Percentiles rank a stretch among this genome's conserved stretches.
Conservation (phyloP, 1,140 invertebrate genomes). For the Physella acuta region DNA sequence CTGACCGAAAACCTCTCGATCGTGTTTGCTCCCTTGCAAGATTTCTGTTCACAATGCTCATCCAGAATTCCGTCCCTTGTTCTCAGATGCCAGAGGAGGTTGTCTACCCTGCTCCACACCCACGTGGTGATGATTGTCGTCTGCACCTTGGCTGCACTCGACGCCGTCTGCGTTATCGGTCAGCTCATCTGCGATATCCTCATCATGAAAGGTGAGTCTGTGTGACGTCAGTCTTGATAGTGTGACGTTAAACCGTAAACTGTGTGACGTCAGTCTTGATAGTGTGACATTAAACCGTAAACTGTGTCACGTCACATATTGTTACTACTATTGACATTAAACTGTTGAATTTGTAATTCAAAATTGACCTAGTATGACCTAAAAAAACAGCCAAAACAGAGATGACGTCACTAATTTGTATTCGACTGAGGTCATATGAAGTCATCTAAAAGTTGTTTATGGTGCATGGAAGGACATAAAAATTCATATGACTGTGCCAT, state of each 20-base stretch:
- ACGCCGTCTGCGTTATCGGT: constrained; percentile 48
- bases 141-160: constrained; percentile 38
- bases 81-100: constrained; percentile 48
- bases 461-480: no score
- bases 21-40: no score
- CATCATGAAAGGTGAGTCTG: constrained; percentile 46
- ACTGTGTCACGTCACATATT: background rate
- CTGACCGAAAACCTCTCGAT: no score
- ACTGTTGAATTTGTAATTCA: background rate
- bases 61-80: constrained; percentile 16
- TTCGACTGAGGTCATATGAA: no score
- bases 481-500: no score
- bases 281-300: background rate
- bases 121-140: constrained; percentile 48
- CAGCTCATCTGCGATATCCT: constrained; percentile 52
- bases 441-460: no score
- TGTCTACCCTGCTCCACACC: constrained; percentile 48
- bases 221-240: background rate
- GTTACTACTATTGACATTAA: background rate
- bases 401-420: no score
- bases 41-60: no score
- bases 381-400: no score
- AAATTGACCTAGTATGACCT: no score
- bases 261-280: background rate
- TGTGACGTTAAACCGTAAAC: background rate